phyloP scores from a whole-genome alignment of 2,113 vertebrate genomes.

The Pomatostomus ruficeps region DNA sequence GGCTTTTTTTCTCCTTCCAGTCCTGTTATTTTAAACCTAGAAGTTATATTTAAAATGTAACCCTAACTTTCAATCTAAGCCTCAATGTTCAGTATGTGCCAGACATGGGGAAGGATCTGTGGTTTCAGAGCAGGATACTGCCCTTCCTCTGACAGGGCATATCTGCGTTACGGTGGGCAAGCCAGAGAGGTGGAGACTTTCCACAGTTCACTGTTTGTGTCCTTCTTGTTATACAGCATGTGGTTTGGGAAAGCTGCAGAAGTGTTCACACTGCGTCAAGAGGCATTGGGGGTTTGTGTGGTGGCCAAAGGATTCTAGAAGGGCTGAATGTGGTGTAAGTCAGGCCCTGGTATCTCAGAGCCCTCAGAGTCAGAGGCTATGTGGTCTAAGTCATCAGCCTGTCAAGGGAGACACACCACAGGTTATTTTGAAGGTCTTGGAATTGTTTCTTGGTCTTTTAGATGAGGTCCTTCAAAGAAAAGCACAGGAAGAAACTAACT shows the following conservation, averaged over 20 bases:
- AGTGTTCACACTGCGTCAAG: neutral
- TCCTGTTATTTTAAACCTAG: neutral
- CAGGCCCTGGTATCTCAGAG: neutral
- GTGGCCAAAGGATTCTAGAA: neutral
- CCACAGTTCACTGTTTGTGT: neutral
- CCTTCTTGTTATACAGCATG: neutral
- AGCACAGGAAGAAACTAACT: neutral
- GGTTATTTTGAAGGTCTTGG: neutral
- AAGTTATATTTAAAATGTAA: conserved; percentile 27
- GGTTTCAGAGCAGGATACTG: conserved; percentile 42
- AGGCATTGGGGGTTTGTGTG: neutral
- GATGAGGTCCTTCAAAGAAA: neutral
- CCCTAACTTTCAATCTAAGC: neutral
- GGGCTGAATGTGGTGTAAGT: neutral
- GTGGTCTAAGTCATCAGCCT: neutral
- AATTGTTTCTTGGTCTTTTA: neutral
- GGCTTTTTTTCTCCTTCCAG: neutral
- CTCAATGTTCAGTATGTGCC: neutral
- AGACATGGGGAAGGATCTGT: conserved; percentile 10
- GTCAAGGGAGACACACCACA: neutral
- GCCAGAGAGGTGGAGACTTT: conserved; percentile 9
- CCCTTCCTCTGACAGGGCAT: conserved; percentile 29
- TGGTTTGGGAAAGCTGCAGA: neutral
- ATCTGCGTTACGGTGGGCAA: neutral
- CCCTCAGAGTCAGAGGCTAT: neutral